Percentiles rank a stretch among this genome's conserved stretches.
Conservation (phyloP, 2,113 vertebrate species). For the Malaclemys terrapin region DNA sequence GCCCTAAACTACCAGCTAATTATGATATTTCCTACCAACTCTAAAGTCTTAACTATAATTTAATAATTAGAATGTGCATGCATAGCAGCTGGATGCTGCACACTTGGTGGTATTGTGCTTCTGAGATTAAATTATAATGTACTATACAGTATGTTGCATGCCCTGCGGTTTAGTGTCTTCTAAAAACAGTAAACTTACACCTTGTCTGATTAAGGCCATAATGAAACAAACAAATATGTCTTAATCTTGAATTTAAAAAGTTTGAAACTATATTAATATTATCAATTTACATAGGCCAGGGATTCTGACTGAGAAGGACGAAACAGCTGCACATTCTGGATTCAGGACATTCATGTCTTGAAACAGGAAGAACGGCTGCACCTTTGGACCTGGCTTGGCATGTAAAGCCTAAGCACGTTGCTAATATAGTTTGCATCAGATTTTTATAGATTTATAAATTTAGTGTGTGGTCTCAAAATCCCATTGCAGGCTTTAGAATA, state of each 20-base stretch:
- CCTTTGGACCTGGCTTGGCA: background rate
- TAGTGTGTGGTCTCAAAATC: background rate
- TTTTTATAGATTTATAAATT: background rate
- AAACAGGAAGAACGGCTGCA: background rate
- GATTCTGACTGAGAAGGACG: background rate
- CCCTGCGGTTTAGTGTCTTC: background rate
- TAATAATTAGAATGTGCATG: conserved; percentile 51
- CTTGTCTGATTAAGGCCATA: background rate
- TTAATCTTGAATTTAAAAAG: background rate
- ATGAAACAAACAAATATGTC: background rate
- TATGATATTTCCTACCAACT: conserved; percentile 64
- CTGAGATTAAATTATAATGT: conserved; percentile 11
- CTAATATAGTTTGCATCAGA: background rate
- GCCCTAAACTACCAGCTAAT: conserved; percentile 65
- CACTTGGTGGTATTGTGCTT: background rate
- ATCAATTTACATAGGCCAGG: background rate
- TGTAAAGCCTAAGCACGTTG: background rate
- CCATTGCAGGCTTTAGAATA: background rate
- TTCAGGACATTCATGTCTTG: background rate
- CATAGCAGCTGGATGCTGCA: background rate
- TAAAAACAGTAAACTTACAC: background rate
- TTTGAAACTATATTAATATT: background rate
- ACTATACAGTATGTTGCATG: background rate
- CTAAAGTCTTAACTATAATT: conserved; percentile 63
- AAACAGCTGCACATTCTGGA: background rate